Evolutionary conservation across 2,888 invertebrate species (phyloP).

Genomic region (Calameuta filiformis): DNA sequence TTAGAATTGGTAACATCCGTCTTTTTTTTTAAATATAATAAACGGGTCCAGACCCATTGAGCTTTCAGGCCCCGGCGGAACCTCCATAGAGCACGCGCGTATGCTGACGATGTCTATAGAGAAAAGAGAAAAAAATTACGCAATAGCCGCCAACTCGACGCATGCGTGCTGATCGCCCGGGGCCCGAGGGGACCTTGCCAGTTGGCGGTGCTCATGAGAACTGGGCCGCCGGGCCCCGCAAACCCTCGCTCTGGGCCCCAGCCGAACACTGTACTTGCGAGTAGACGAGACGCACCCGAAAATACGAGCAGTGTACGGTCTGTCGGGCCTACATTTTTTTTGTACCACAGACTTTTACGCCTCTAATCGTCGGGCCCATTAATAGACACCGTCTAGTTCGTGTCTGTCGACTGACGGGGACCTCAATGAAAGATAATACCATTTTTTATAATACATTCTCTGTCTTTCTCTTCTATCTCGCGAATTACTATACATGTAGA

Average conservation of each 20-base stretch:
- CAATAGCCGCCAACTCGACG: slow-evolving; percentile 44
- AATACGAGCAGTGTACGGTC: slow-evolving; percentile 17
- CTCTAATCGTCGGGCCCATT: not conserved
- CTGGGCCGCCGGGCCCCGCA: slow-evolving; percentile 54
- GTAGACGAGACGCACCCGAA: not conserved
- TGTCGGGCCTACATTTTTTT: slow-evolving; percentile 41
- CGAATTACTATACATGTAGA: not conserved
- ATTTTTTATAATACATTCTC: not conserved
- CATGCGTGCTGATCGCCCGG: slow-evolving; percentile 51
- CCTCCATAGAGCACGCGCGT: slow-evolving; percentile 9
- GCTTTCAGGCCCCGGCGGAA: slow-evolving; percentile 4
- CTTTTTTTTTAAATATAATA: not conserved
- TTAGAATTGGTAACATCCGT: not conserved
- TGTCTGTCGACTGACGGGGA: not conserved
- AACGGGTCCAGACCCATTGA: not conserved
- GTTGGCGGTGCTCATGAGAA: slow-evolving; percentile 61
- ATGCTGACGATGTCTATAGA: slow-evolving; percentile 10
- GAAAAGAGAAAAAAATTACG: slow-evolving; percentile 43
- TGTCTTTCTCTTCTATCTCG: not conserved
- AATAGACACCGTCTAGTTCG: not conserved
- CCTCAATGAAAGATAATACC: not conserved
- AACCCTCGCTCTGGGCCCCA: slow-evolving; percentile 22
- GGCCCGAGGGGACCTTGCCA: slow-evolving; percentile 59
- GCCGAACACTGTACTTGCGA: not conserved
- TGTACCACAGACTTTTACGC: not conserved